A percentile compares a stretch with the other conserved stretches of the same genome.
Evolutionary conservation across 2,113 vertebrate genomes (phyloP).

Genomic region (Ifrita kowaldi): DNA sequence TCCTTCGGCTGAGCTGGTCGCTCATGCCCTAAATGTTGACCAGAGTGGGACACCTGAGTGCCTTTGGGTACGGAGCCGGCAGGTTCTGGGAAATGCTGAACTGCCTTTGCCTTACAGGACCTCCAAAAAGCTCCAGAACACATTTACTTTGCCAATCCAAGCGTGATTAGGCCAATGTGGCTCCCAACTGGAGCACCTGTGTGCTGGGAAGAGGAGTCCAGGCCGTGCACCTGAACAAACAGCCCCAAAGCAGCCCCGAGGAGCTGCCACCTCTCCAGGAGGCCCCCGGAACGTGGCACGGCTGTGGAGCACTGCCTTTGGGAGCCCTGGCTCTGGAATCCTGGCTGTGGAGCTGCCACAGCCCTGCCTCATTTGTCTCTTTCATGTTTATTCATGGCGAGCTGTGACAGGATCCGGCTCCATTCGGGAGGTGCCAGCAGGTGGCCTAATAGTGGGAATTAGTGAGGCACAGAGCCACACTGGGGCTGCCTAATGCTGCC

Average conservation of each 20-base stretch:
- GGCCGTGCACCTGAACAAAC: fast-evolving
- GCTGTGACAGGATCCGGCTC: conserved; percentile 9
- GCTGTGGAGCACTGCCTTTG: background rate
- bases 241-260: fast-evolving
- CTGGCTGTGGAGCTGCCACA: background rate
- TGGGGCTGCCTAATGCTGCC: conserved; percentile 50
- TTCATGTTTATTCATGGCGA: conserved; percentile 53
- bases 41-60: fast-evolving
- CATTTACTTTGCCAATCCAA: fast-evolving
- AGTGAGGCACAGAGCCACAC: conserved; percentile 44
- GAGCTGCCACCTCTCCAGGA: background rate
- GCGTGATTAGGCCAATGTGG: fast-evolving
- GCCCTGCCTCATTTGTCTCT: conserved; percentile 59
- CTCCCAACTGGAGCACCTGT: background rate
- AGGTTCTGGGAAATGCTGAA: fast-evolving
- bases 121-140: background rate
- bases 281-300: fast-evolving
- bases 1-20: background rate
- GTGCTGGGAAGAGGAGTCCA: fast-evolving
- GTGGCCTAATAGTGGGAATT: conserved; percentile 57
- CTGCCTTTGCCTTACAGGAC: background rate
- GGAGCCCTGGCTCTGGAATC: background rate
- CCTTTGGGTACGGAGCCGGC: fast-evolving
- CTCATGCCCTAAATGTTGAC: fast-evolving
- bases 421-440: conserved; percentile 51